These are phyloP conservation scores for Mamestra brassicae DNA, from an alignment of 2,888 invertebrate genomes.

Conservation along the genomic window DNA sequence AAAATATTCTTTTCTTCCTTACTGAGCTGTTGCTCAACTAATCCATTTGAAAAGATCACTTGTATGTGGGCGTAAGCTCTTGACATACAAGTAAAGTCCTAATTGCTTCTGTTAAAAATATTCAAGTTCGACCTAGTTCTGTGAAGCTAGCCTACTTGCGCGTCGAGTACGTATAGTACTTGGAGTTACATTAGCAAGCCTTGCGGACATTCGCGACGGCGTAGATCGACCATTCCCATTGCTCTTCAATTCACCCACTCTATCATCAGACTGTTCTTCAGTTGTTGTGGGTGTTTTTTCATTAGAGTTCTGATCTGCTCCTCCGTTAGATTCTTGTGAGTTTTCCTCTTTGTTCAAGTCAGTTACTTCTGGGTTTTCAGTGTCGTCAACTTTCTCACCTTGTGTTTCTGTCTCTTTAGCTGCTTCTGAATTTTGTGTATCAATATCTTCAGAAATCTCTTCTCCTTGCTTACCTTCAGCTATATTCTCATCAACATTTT, in stretches of 20 bases:
- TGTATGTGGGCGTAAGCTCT: background rate
- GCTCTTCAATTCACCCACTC: conserved; percentile 60
- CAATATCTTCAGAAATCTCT: conserved; percentile 5
- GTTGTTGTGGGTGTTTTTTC: background rate
- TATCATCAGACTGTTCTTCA: conserved; percentile 43
- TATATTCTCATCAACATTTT: conserved; percentile 7
- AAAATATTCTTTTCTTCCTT: background rate
- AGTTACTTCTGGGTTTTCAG: background rate
- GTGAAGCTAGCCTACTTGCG: conserved; percentile 74
- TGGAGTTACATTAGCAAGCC: conserved; percentile 74
- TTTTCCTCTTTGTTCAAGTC: conserved; percentile 17
- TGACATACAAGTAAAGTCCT: background rate
- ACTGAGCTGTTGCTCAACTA: background rate
- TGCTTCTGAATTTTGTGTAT: conserved; percentile 18
- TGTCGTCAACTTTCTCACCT: background rate
- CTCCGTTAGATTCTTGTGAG: background rate
- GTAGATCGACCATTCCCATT: conserved; percentile 70
- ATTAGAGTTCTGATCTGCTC: background rate
- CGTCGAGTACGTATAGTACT: conserved; percentile 79
- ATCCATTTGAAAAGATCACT: background rate
- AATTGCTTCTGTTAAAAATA: conserved; percentile 5
- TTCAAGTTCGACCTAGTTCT: conserved; percentile 62
- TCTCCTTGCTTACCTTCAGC: conserved; percentile 18
- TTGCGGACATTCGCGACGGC: conserved; percentile 74
- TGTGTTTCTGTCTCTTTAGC: background rate